Evolutionary conservation across 37 sponge, comb jelly and placozoan genomes (phyloP), one percentile per base, ranked within the genome.

Genomic region (Dysidea cf. avara): DNA sequence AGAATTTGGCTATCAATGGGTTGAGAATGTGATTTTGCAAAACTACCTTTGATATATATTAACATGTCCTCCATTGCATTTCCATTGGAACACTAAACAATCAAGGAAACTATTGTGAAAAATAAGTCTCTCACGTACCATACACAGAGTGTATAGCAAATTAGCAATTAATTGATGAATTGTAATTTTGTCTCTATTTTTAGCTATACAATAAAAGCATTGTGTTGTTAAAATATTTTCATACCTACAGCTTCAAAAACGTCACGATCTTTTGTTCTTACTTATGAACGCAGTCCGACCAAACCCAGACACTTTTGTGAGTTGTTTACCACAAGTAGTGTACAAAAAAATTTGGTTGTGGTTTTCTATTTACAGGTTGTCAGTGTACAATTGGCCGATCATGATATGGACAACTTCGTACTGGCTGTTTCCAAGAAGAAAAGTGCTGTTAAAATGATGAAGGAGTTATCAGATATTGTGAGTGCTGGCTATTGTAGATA

Each of bases 361-460:
- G 40, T 28, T 39, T 7, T 12, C 56, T 54, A 54, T 55, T 11
- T 77, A 30, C 37, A 89, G 90, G 69, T 68, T 12, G 9, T 89
- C 3, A 65, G 78, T 36, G 74, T 83, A 22, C 76, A 89, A 62
- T 53, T 83, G 57, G 70, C 46, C 20, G 66, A 77, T 28, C 48
- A 46, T 2, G 90, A 89, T 43, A 89, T 89, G 90, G 90, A 89
- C 64, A 76, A 61, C 21, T 66, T 89, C 51, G 74, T 89, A 17
- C 16, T 79, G 31, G 90, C 76, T 2, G 29, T 83, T 17, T 78
- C 71, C 0, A 65, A 67, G 40, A 73, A 75, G 53, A 89, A 83
- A 49, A 56, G 66, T 49, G 75, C 80, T 12, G 1, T 38, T 3
- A 89, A 83, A 63, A 80, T 89, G 77, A 66, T 61, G n/a, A 83